Percentiles rank a stretch among this genome's conserved stretches.
Conservation (phyloP, 1,140 invertebrate species). For the Chrysomallon squamiferum region DNA sequence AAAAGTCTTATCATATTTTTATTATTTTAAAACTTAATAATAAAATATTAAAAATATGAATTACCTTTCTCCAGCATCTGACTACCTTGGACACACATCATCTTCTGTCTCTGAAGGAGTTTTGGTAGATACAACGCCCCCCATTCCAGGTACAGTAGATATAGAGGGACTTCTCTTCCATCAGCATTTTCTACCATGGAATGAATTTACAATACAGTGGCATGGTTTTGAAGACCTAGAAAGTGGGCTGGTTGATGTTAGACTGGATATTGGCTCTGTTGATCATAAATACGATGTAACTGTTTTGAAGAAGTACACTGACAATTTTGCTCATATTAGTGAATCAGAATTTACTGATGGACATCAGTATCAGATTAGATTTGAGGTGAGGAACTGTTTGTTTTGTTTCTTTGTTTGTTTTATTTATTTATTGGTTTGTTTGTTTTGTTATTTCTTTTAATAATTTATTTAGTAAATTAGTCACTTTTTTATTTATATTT, state of each 20-base stretch:
- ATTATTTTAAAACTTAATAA: neutral
- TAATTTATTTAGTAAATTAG: no score
- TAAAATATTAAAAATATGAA: neutral
- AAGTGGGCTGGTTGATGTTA: conserved; percentile 7
- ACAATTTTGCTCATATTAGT: neutral
- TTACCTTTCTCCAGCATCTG: neutral
- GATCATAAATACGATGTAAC: neutral
- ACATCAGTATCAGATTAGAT: conserved; percentile 7
- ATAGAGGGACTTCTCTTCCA: neutral
- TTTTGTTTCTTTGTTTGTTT: neutral
- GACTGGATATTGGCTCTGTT: conserved; percentile 5
- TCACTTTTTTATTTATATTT: neutral
- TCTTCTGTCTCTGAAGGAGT: neutral
- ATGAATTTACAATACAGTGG: conserved; percentile 7
- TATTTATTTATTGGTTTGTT: neutral
- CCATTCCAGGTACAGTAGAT: neutral
- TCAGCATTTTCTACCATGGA: neutral
- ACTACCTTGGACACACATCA: neutral
- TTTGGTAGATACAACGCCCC: conserved; percentile 2
- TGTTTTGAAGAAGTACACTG: neutral
- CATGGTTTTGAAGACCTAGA: conserved; percentile 13
- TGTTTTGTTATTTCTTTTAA: no score
- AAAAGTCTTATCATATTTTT: neutral
- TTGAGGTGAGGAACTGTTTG: neutral
- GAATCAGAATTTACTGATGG: conserved; percentile 7